Base-by-base conservation (phyloP, 2,888 invertebrate species). In the Pteria penguin region DNA sequence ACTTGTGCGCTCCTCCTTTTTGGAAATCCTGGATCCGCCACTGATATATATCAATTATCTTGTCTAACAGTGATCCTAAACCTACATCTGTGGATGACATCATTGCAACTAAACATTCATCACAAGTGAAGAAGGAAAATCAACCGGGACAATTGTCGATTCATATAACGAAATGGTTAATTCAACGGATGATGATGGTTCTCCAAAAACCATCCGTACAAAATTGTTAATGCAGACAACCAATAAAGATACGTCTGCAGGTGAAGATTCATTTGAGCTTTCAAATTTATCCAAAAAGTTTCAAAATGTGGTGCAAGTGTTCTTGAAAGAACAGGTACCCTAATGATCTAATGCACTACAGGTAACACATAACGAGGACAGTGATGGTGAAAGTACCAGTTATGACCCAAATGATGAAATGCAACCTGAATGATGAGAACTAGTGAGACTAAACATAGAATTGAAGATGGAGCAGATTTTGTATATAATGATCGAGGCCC, bases 401-500 rank as follows among this genome's bases (percentile, higher is more conserved):
- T 58, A 66, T 26, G 4, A 61, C 24, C 14, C 55, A 0, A 22
- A 29, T 14, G 67, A 65, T 26, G 3, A 14, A 5, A 33, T 57
- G 11, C 75, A 77, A 36, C 82, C 82, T 8, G 83, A 82, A 31
- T 83, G 81, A 79, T 78, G 80, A 71, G 75, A 82, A 18, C 4
- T 75, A 2, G 18, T 82, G 3, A 31, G 72, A 54, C 84, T 82
- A 26, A 54, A 69, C 71, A 29, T 54, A n/a, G 29, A 60, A 29
- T 75, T 68, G 61, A 69, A 3, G 26, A 65, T 11, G 24, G n/a
- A 8, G 4, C n/a, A 45, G 18, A 24, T 58, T 78, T 78, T 57
- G 14, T 27, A n/a, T 83, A 67, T 69, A 78, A 84, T 80, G 81
- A 84, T 79, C 81, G 2, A 83, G 84, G 4, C 79, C 79, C n/a